Evolutionary conservation across 2,888 invertebrate genomes (phyloP), one percentile per base, ranked within the genome.

Genomic region (Nemapogon koenigi): DNA sequence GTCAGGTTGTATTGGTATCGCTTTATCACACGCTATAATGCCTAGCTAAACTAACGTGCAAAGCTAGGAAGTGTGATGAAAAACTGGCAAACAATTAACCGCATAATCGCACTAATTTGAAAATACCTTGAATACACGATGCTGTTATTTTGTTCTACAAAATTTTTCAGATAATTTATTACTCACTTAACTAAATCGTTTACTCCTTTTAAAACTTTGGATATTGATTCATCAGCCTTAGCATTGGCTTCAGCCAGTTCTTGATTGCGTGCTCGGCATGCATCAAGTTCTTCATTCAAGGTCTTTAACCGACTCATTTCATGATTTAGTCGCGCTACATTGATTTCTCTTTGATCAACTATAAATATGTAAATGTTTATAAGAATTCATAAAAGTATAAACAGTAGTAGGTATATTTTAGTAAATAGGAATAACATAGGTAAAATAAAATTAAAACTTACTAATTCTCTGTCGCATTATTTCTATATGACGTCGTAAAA

Each of bases 321-420:
- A 0, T 27, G 50, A 41, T 72, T 71, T 33, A 62, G 61, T 1
- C 63, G 58, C 0, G 66, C 64, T 29, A 73, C 70, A 49, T 75
- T 75, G 0, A 59, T 51, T 31, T 76, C 75, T 1, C 66, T 62
- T 22, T 73, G 67, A 42, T 75, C 75, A 61, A 75, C 76, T 76
- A 44, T 7, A 22, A 22, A 7, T 22, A 7, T 22, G 22, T 7
- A 7, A 7, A 22, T 10, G 22, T 22, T 10, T 22, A 22, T 22
- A n/a, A n/a, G n/a, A n/a, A n/a, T n/a, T n/a, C n/a, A n/a, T n/a
- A n/a, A n/a, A n/a, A n/a, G n/a, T n/a, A n/a, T n/a, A n/a, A n/a
- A n/a, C n/a, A n/a, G n/a, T n/a, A n/a, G n/a, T n/a, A n/a, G n/a
- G n/a, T n/a, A n/a, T n/a, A n/a, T n/a, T n/a, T n/a, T n/a, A n/a